Base-by-base conservation (phyloP, 2,888 invertebrate species). In the Lochmaea capreae region DNA sequence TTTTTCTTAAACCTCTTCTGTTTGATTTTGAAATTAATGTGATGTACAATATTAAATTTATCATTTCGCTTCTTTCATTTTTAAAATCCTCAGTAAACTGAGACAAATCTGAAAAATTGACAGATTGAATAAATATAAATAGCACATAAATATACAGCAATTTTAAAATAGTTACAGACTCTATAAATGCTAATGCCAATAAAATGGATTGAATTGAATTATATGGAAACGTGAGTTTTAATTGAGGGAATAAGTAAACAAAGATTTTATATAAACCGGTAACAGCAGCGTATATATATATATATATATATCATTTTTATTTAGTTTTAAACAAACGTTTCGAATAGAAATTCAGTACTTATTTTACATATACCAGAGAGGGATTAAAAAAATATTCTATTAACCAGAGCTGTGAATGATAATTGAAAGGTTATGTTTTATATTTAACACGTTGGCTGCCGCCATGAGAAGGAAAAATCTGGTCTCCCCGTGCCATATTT, bases 241-340 rank as follows among this genome's bases (percentile, higher is more conserved):
- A 68, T 68, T 61, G 61, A 61, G 46, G 26, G n/a, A 59, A 61
- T 18, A 61, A 68, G 46, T 46, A 68, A 68, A 68, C 61, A 61
- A n/a, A 14, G 39, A 67, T n/a, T 68, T 59, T 26, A 57, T 67
- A 33, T 61, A 68, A 68, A 68, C 49, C 39, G n/a, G 26, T 33
- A 61, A 49, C 59, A 61, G 61, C 18, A 61, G 33, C 33, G 54
- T 39, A 8, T 10, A 39, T 33, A n/a, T n/a, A n/a, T n/a, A n/a
- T n/a, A n/a, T n/a, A n/a, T n/a, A 59, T 33, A 66, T 39, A n/a
- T 54, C 52, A 68, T 68, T 61, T 68, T 61, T 68, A 61, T 61
- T 68, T 61, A 49, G 33, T 68, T 46, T 59, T 61, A 58, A 61
- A 68, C 39, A 68, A 61, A 68, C 61, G 18, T 49, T 6, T 39